These are phyloP conservation scores for Apis laboriosa DNA, from an alignment of 1,140 invertebrate genomes.

Conservation along the genomic window DNA sequence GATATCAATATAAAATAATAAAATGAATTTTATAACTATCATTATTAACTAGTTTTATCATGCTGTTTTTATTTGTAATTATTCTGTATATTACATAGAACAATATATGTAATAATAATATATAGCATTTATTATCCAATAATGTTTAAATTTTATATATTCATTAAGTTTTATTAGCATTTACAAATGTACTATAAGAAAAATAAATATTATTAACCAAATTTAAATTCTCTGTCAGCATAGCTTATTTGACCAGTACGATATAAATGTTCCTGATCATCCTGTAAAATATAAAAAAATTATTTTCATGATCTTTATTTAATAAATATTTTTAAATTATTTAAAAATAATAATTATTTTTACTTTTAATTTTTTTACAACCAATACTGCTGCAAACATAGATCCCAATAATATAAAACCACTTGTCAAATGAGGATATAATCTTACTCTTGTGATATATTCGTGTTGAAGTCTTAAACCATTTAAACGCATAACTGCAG, in stretches of 20 bases:
- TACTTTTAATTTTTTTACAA: not conserved
- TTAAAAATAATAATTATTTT: not conserved
- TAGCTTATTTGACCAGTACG: constrained; percentile 87
- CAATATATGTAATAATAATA: not conserved
- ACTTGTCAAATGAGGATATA: not conserved
- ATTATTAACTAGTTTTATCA: not conserved
- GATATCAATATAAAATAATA: not conserved
- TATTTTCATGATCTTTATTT: not conserved
- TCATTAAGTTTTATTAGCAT: not conserved
- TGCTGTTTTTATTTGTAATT: constrained; percentile 25
- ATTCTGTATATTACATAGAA: constrained; percentile 21
- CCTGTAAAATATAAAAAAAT: constrained; percentile 73
- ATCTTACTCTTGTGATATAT: constrained; percentile 30
- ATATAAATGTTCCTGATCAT: constrained; percentile 81
- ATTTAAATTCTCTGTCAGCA: constrained; percentile 85
- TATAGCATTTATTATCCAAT: too few species aligned
- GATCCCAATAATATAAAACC: not conserved
- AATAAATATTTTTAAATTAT: constrained; percentile 13
- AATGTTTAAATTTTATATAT: not conserved
- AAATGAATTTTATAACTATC: not conserved
- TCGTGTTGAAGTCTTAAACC: constrained; percentile 85
- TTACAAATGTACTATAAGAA: not conserved
- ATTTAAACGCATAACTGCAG: constrained; percentile 86
- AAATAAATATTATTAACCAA: constrained; percentile 73
- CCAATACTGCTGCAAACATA: accelerated